phyloP scores from a whole-genome alignment of 2,797 vertebrate genomes.

The Pachyuromys duprasi region DNA sequence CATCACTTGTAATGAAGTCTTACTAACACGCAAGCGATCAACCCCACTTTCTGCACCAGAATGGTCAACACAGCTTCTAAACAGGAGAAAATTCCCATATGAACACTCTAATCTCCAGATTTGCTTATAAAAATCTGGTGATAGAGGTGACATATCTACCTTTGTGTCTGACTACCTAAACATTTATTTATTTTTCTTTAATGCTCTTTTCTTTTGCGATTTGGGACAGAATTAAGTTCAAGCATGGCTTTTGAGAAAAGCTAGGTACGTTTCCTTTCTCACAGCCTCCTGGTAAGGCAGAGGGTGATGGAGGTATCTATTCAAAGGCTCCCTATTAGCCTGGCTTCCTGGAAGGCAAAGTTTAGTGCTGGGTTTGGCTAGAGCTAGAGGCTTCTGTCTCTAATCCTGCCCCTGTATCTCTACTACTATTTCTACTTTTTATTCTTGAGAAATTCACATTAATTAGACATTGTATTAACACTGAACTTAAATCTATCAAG shows the following conservation, averaged over 20 bases:
- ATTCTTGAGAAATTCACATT: neutral
- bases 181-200: too few species aligned
- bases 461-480: neutral
- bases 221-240: neutral
- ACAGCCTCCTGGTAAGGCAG: neutral
- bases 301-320: neutral
- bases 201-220: neutral
- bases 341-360: neutral
- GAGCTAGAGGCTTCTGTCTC: neutral
- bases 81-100: accelerated
- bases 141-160: neutral
- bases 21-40: neutral
- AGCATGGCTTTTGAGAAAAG: neutral
- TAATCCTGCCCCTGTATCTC: neutral
- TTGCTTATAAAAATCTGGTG: neutral
- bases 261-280: neutral
- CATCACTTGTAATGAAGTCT: neutral
- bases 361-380: neutral
- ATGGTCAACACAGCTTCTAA: too few species aligned
- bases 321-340: neutral
- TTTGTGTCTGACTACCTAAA: neutral
- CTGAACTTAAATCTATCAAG: neutral
- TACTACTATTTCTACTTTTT: neutral
- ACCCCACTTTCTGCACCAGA: too few species aligned
- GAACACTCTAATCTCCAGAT: neutral